A percentile compares a stretch with the other conserved stretches of the same genome.
Evolutionary conservation across 64 coral and sea anemone species (phyloP).

Genomic region (Anthopleura sola): DNA sequence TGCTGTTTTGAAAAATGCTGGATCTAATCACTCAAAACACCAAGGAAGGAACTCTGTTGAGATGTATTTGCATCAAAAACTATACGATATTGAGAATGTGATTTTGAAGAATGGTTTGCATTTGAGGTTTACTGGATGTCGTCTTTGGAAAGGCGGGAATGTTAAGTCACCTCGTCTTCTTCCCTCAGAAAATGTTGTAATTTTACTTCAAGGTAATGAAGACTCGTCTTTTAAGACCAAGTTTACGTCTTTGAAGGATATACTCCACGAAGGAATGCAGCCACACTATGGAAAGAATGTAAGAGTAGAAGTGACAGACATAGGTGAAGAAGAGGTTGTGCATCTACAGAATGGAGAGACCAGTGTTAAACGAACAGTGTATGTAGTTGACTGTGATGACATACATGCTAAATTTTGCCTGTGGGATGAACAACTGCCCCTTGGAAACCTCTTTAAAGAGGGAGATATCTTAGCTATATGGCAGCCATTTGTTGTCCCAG

Average conservation of each 20-base stretch:
- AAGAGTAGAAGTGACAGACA: conserved; percentile 73
- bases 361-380: conserved; percentile 51
- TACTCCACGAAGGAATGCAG: conserved; percentile 23
- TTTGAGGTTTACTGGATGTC: conserved; percentile 77
- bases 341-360: conserved; percentile 88
- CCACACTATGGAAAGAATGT: conserved; percentile 66
- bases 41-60: conserved; percentile 49
- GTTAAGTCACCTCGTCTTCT: conserved; percentile 41
- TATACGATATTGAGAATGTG: conserved; percentile 58
- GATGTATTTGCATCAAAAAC: conserved; percentile 96
- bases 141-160: conserved; percentile 59
- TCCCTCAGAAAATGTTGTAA: conserved; percentile 84
- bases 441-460: conserved; percentile 79
- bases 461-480: conserved; percentile 81
- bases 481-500: conserved; percentile 74
- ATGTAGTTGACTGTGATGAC: conserved; percentile 68
- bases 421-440: conserved; percentile 91
- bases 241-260: conserved; percentile 46
- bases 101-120: conserved; percentile 39
- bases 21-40: background rate
- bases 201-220: conserved; percentile 39
- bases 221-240: conserved; percentile 32
- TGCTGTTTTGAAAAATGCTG: conserved; percentile 52
- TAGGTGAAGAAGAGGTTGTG: conserved; percentile 68
- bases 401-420: conserved; percentile 74